These are phyloP conservation scores for Troides oblongomaculatus DNA, from an alignment of 2,888 invertebrate genomes.

Conservation along the genomic window DNA sequence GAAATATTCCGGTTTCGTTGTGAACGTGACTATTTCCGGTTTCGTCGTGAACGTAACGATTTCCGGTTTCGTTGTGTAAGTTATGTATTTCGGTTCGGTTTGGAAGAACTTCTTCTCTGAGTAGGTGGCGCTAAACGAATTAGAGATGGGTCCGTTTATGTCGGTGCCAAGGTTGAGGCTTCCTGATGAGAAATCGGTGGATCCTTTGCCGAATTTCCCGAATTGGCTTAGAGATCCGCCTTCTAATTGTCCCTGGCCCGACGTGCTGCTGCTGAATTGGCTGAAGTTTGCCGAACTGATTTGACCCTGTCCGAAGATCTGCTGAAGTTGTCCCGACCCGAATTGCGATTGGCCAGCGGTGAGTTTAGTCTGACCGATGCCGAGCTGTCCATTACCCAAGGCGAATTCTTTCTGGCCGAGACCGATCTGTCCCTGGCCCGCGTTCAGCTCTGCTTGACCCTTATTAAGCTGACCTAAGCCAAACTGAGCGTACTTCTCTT, in stretches of 20 bases:
- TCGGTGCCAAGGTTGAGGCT: conserved; percentile 45
- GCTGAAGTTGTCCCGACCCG: conserved; percentile 36
- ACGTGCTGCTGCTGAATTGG: conserved; percentile 28
- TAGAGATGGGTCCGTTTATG: conserved; percentile 58
- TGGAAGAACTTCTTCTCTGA: conserved; percentile 65
- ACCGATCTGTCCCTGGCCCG: conserved; percentile 25
- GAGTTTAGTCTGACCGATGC: conserved; percentile 11
- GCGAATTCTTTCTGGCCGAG: conserved; percentile 20
- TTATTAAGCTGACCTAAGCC: conserved; percentile 28
- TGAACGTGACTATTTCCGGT: conserved; percentile 41
- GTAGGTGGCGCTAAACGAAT: conserved; percentile 60
- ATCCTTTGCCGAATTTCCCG: conserved; percentile 42
- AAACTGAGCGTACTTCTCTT: conserved; percentile 12
- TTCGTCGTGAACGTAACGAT: conserved; percentile 39
- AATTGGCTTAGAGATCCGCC: conserved; percentile 32
- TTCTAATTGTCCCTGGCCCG: conserved; percentile 33
- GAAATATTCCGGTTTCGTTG: conserved; percentile 42
- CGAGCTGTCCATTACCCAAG: conserved; percentile 4
- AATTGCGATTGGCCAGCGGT: conserved; percentile 30
- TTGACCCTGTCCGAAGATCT: conserved; percentile 24
- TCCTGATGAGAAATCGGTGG: conserved; percentile 30
- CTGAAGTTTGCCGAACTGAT: conserved; percentile 20
- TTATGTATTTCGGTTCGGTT: conserved; percentile 46
- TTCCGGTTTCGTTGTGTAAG: conserved; percentile 42
- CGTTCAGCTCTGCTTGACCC: conserved; percentile 20